phyloP scores from a whole-genome alignment of 35 echinoderm and acorn worm species.

The Acanthaster planci region DNA sequence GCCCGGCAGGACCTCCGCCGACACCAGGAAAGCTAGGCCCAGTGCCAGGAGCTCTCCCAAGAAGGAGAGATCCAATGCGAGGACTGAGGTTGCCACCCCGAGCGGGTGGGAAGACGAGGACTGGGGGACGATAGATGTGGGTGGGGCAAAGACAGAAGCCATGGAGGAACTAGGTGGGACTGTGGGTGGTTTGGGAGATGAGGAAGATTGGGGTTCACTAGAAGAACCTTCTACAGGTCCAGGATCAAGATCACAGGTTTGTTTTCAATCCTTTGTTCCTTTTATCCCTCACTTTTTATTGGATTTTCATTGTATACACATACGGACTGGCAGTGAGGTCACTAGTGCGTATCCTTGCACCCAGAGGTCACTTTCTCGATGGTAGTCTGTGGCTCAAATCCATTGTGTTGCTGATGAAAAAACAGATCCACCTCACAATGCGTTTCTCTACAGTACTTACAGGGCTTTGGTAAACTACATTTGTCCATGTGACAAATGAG shows the following conservation, averaged over 20 bases:
- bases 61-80: neutral
- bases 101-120: constrained; percentile 54
- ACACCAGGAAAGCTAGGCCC: neutral
- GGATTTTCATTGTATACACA: no score
- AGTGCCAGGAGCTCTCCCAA: neutral
- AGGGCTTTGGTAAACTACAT: no score
- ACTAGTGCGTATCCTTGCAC: no score
- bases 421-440: no score
- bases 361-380: no score
- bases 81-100: neutral
- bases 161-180: constrained; percentile 1
- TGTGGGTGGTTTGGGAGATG: constrained; percentile 31
- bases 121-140: neutral
- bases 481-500: no score
- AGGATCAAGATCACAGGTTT: constrained; percentile 19
- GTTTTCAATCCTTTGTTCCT: neutral
- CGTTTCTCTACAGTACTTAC: no score
- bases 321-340: no score
- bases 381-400: no score
- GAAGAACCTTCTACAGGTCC: constrained; percentile 31
- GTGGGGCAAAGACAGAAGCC: neutral
- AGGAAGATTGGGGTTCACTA: constrained; percentile 73
- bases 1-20: neutral
- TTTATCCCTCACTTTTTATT: no score
- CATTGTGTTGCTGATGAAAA: no score